Evolutionary conservation across 2,888 invertebrate genomes (phyloP).

Genomic region (Ephialtes manifestator): DNA sequence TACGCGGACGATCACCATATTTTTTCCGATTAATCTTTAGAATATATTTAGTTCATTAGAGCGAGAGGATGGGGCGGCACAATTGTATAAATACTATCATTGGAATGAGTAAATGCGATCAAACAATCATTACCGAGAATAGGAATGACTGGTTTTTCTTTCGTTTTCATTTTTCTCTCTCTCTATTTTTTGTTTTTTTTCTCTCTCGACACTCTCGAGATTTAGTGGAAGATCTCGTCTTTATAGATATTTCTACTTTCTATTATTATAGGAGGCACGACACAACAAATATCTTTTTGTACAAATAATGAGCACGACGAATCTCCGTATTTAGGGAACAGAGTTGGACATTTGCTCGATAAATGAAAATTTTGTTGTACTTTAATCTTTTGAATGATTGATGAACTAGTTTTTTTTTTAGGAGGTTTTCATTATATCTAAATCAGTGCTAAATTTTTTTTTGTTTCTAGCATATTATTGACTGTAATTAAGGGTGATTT

Average conservation of each 20-base stretch:
- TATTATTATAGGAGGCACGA: conserved; percentile 47
- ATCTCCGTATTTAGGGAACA: conserved; percentile 12
- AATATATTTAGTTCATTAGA: conserved; percentile 42
- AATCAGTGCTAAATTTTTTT: too few species aligned
- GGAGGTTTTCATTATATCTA: too few species aligned
- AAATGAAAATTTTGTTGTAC: neutral
- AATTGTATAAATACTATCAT: conserved; percentile 72
- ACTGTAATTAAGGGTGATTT: too few species aligned
- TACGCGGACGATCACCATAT: conserved; percentile 25
- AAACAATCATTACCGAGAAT: conserved; percentile 63
- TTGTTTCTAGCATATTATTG: too few species aligned
- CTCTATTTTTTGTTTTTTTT: conserved; percentile 11
- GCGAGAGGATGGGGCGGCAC: conserved; percentile 64
- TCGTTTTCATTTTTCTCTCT: neutral
- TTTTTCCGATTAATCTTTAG: conserved; percentile 32
- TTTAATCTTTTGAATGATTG: neutral
- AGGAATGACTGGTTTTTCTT: conserved; percentile 47
- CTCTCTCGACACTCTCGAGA: conserved; percentile 59
- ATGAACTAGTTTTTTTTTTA: too few species aligned
- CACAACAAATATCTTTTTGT: conserved; percentile 67
- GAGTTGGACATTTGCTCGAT: neutral
- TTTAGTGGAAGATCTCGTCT: conserved; percentile 67
- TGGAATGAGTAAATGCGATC: conserved; percentile 73
- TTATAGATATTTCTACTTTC: conserved; percentile 33
- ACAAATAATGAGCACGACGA: conserved; percentile 69